phyloP scores from a whole-genome alignment of 2,113 vertebrate species.

The Alectura lathami region DNA sequence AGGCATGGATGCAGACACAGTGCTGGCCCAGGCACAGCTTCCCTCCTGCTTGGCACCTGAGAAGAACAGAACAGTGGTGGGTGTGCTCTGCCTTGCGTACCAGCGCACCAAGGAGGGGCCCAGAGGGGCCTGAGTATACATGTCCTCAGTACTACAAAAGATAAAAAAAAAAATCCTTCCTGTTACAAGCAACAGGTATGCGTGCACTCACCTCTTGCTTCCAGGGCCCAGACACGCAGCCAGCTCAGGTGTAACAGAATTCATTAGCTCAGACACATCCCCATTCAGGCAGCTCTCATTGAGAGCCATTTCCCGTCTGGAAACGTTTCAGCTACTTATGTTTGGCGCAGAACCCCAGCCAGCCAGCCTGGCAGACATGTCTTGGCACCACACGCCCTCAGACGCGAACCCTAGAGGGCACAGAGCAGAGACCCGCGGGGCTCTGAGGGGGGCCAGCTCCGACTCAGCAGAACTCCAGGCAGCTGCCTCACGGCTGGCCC shows the following conservation, averaged over 20 bases:
- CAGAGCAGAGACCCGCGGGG: neutral
- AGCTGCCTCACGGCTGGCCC: neutral
- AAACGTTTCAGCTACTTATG: neutral
- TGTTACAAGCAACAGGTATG: constrained; percentile 1
- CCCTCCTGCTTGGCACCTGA: neutral
- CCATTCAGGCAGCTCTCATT: neutral
- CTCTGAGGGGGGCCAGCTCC: neutral
- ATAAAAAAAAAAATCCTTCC: neutral
- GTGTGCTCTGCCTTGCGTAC: neutral
- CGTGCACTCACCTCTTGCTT: neutral
- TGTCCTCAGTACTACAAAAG: neutral
- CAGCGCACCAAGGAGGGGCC: neutral
- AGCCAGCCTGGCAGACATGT: neutral
- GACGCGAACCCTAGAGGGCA: neutral
- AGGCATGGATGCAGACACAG: neutral
- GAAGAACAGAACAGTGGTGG: neutral
- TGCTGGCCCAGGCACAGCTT: neutral
- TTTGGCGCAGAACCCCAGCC: neutral
- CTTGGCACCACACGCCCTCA: neutral
- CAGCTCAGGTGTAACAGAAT: neutral
- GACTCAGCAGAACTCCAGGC: neutral
- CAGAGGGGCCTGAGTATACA: neutral
- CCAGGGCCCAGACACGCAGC: neutral
- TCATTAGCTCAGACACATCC: neutral
- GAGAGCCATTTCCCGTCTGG: neutral